phyloP scores from a whole-genome alignment of 2,888 invertebrate genomes.

The Thymelicus acteon region DNA sequence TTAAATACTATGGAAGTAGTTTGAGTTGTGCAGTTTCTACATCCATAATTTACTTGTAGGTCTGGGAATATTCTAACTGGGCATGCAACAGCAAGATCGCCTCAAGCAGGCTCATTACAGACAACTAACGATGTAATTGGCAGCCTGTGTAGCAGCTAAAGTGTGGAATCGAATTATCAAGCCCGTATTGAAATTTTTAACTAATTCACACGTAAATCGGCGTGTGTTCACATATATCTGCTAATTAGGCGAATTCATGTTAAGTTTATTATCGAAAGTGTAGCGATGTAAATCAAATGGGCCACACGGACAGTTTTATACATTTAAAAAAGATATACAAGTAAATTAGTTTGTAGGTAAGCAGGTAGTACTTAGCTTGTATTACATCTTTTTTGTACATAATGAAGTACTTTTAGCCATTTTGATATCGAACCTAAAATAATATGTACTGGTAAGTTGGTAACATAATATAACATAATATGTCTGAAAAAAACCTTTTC shows the following conservation, averaged over 20 bases:
- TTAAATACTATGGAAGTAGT: too few relatives aligned
- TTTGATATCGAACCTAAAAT: too few relatives aligned
- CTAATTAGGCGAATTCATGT: conserved; percentile 10
- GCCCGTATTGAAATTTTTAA: conserved; percentile 46
- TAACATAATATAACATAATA: too few relatives aligned
- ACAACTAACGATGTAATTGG: conserved; percentile 77
- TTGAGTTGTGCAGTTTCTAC: neutral
- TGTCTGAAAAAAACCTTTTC: too few relatives aligned
- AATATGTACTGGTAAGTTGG: too few relatives aligned
- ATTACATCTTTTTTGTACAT: too few relatives aligned
- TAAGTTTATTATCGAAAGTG: neutral
- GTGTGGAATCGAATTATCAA: conserved; percentile 55
- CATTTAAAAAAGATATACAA: too few relatives aligned
- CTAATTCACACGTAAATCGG: conserved; percentile 18
- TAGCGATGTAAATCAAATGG: conserved; percentile 6
- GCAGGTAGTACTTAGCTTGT: too few relatives aligned
- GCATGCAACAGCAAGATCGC: conserved; percentile 54
- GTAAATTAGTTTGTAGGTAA: too few relatives aligned
- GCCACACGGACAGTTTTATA: neutral
- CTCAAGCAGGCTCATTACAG: conserved; percentile 67
- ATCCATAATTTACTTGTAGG: conserved; percentile 2
- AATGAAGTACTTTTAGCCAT: too few relatives aligned
- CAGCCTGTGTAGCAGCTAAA: conserved; percentile 52
- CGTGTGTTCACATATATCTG: conserved; percentile 17
- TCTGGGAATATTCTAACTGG: conserved; percentile 45